Conservation (phyloP, 2,888 invertebrate species). For the Zhuqinia jingwanae region DNA sequence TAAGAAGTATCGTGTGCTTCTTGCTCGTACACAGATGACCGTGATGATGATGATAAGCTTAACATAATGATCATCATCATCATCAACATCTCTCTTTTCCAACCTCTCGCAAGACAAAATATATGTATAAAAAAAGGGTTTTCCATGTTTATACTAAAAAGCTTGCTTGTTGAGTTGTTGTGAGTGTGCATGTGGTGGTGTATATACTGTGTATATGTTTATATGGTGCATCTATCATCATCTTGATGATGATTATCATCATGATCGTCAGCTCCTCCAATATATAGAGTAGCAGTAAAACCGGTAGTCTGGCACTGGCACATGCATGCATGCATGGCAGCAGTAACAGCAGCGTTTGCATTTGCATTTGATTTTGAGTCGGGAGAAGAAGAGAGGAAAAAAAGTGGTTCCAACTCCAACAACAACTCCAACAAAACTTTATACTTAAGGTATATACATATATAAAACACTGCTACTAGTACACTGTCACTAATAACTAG, state of each 20-base stretch:
- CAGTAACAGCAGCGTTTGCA: too few relatives aligned
- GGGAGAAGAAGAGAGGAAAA: not conserved
- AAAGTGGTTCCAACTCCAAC: not conserved
- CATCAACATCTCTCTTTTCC: too few relatives aligned
- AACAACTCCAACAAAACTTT: too few relatives aligned
- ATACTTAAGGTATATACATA: not conserved
- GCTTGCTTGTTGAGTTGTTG: not conserved
- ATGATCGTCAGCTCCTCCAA: not conserved
- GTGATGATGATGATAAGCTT: conserved; percentile 18
- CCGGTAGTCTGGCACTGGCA: conserved; percentile 19
- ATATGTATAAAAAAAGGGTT: conserved; percentile 44
- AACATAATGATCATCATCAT: not conserved
- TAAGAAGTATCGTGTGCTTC: not conserved
- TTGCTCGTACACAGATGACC: not conserved
- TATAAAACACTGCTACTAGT: not conserved
- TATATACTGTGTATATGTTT: conserved; percentile 31
- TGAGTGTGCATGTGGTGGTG: not conserved
- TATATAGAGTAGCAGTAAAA: too few relatives aligned
- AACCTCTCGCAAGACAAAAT: too few relatives aligned
- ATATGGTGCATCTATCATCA: conserved; percentile 52
- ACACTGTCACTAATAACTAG: conserved; percentile 1
- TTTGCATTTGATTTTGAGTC: not conserved
- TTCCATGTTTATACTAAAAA: conserved; percentile 19
- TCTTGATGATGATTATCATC: not conserved
- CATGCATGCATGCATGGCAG: not conserved